phyloP scores from a whole-genome alignment of 2,797 vertebrate species.

The Pangasius larnaudii region DNA sequence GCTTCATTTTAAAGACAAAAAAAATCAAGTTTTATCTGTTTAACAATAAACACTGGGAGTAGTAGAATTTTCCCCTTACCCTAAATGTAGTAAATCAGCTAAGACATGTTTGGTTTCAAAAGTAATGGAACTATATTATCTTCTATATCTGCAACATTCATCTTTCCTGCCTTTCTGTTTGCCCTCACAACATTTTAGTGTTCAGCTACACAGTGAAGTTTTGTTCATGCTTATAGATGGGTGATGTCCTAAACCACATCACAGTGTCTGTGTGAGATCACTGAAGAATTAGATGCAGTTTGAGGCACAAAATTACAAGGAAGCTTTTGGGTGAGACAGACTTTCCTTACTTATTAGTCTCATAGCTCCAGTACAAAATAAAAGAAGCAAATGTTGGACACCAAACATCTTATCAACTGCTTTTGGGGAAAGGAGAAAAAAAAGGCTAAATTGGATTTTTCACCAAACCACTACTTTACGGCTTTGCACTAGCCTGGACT shows the following conservation, averaged over 20 bases:
- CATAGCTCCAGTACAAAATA: background rate
- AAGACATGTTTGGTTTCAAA: conserved; percentile 6
- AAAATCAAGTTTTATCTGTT: background rate
- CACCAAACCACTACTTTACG: background rate
- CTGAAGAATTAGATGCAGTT: background rate
- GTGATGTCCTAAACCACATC: background rate
- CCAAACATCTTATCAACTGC: background rate
- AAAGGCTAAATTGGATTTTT: background rate
- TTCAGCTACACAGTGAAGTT: background rate
- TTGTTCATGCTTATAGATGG: background rate
- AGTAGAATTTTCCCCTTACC: background rate
- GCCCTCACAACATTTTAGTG: background rate
- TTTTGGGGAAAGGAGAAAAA: background rate
- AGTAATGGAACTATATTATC: background rate
- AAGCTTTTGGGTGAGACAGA: background rate
- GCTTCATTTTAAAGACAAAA: background rate
- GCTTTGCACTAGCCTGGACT: background rate
- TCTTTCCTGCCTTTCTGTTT: background rate
- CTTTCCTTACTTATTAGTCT: background rate
- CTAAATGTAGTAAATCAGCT: background rate
- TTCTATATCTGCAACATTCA: background rate
- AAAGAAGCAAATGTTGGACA: background rate
- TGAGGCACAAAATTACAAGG: background rate
- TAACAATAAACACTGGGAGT: background rate
- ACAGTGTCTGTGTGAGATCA: background rate